Evolutionary conservation across 1,140 invertebrate species (phyloP), one percentile per base, ranked within the genome.

Genomic region (Acromyrmex charruanus): DNA sequence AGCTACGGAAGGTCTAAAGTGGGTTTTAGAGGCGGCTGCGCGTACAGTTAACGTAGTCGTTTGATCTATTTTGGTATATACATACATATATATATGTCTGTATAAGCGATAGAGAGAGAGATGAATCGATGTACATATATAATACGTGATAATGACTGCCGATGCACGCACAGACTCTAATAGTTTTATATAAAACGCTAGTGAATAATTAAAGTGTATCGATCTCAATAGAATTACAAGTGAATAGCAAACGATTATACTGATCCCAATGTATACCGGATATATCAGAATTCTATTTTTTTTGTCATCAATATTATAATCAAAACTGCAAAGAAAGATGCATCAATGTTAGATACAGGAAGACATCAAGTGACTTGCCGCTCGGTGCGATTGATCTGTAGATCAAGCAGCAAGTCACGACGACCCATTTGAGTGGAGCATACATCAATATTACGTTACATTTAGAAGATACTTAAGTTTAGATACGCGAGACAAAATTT

Each of bases 61-160:
- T 69, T 84, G 25, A 68, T 79, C 53, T 79, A 85, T 85, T 66
- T 85, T 77, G 72, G 49, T 85, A 85, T 69, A 81, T 49, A 74
- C 49, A 80, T 53, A 74, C 59, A 79, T 66, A 80, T 63, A 74
- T 82, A 74, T 79, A 68, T 66, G 51, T 80, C 61, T 86, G 53
- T 81, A 69, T 86, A 81, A 49, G 25, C 14, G 71, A 61, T 28
- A 75, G 12, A 69, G 49, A 39, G 28, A 81, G 28, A 81, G 14
- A 58, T 71, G 39, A 86, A 86, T 86, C 44, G 28, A 69, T 86
- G 85, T 86, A 69, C 44, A 86, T 86, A 86, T 74, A 25, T 84
- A 86, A 81, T 14, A 81, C 39, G 51, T 80, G 44, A 81, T 81
- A 86, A 86, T 72, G 85, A 86, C 85, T 86, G 85, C 85, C 85